phyloP scores from a whole-genome alignment of 2,888 invertebrate species.

The Colostygia pectinataria region DNA sequence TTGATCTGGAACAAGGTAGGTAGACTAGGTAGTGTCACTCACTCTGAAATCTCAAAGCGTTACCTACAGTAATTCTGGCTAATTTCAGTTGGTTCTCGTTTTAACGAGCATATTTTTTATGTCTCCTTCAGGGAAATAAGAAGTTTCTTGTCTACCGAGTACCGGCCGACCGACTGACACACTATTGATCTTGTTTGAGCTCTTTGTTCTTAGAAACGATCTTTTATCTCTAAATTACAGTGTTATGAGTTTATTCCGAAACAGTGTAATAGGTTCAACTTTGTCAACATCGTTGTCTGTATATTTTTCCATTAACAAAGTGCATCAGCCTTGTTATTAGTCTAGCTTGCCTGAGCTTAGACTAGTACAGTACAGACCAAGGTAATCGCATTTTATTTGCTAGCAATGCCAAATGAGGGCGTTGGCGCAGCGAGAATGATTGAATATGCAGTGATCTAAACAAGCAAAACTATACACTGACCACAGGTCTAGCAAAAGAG shows the following conservation, averaged over 20 bases:
- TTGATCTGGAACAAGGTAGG: too few species aligned
- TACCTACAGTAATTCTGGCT: slow-evolving; percentile 48
- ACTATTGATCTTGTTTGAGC: slow-evolving; percentile 42
- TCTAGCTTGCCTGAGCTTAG: slow-evolving; percentile 7
- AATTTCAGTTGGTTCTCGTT: slow-evolving; percentile 50
- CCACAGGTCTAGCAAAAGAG: slow-evolving; percentile 11
- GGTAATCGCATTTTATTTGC: slow-evolving; percentile 40
- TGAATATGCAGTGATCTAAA: slow-evolving; percentile 20
- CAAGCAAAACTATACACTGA: slow-evolving; percentile 12
- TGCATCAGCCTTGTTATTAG: slow-evolving; percentile 23
- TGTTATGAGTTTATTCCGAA: too few species aligned
- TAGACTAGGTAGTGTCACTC: too few species aligned
- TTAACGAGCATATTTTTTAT: slow-evolving; percentile 65
- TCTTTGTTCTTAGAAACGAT: slow-evolving; percentile 34
- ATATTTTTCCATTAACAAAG: slow-evolving; percentile 2
- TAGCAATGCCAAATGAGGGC: slow-evolving; percentile 49
- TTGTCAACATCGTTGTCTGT: not conserved
- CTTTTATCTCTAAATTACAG: slow-evolving; percentile 9
- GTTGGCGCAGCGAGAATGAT: slow-evolving; percentile 40
- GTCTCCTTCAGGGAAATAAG: slow-evolving; percentile 51
- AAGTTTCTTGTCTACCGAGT: slow-evolving; percentile 49
- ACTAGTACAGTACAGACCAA: slow-evolving; percentile 29
- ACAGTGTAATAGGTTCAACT: not conserved
- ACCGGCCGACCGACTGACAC: slow-evolving; percentile 54
- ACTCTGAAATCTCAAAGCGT: slow-evolving; percentile 40